Evolutionary conservation across 2,888 invertebrate genomes (phyloP).

Genomic region (Xestia xanthographa): DNA sequence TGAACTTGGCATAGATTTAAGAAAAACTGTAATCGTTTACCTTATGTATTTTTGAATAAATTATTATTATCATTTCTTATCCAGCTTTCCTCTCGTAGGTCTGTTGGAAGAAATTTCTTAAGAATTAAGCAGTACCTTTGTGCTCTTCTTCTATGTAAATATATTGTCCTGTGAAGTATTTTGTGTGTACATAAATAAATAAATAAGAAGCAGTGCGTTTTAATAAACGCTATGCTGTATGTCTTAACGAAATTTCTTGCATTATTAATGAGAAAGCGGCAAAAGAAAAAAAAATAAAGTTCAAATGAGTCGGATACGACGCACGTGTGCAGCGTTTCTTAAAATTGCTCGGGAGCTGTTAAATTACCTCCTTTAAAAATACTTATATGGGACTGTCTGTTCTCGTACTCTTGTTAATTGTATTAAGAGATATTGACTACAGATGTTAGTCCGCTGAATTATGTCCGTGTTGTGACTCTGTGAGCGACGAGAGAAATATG

Average conservation of each 20-base stretch:
- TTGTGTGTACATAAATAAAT: no score
- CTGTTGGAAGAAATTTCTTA: no score
- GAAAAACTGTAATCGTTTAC: no score
- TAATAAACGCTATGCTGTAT: conserved; percentile 46
- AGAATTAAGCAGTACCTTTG: no score
- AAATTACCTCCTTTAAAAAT: conserved; percentile 87
- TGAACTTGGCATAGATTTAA: no score
- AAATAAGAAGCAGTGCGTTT: conserved; percentile 30
- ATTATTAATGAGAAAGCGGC: conserved; percentile 48
- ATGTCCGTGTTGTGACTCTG: conserved; percentile 80
- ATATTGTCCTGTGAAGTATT: no score
- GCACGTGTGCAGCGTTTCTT: conserved; percentile 71
- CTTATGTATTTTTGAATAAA: no score
- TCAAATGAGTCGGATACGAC: conserved; percentile 46
- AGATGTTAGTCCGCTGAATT: conserved; percentile 87
- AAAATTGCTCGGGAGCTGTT: conserved; percentile 75
- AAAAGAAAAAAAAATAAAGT: conserved; percentile 45
- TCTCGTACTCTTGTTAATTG: conserved; percentile 87
- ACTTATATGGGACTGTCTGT: conserved; percentile 83
- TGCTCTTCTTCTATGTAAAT: no score
- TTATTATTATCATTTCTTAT: no score
- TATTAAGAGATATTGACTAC: conserved; percentile 87
- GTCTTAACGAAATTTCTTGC: conserved; percentile 44
- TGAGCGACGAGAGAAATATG: conserved; percentile 86
- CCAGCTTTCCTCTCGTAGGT: no score